Evolutionary conservation across 2,888 invertebrate genomes (phyloP), one percentile per base, ranked within the genome.

Genomic region (Neuroscelio doddi): DNA sequence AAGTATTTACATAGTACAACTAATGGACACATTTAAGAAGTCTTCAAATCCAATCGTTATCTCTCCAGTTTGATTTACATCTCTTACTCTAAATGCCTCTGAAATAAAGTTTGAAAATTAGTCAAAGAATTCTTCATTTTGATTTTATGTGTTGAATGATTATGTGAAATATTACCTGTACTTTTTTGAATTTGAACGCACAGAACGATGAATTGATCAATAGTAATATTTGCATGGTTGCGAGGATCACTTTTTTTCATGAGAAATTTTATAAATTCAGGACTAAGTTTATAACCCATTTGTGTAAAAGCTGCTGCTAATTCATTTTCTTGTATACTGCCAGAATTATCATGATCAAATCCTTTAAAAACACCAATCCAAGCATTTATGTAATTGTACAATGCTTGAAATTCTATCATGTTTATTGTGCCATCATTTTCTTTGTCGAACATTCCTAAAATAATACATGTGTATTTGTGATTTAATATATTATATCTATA

Each of bases 31-130:
- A 64, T 89, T 89, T 41, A 98, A 86, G 78, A 97, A 97, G 79
- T 97, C 97, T 87, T 97, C 97, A 80, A 97, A 97, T 17, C 87
- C 90, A 78, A 97, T 91, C 1, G 91, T 91, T 49, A 97, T 95
- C 4, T 89, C 87, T 27, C 97, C 97, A 75, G 90, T 91, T 85
- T 92, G 90, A 71, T 93, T 91, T 0, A 89, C 87, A 81, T 97
- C 97, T 49, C 93, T 90, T 52, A 87, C 86, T 76, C 92, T 87
- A 82, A 97, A 97, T 15, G 94, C 93, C 80, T 97, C 96, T 26
- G 92, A 30, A 75, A 79, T 47, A 30, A 10, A 30, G 8, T 21
- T 4, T 10, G 10, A 5, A 30, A 5, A 30, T 30, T 9, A 10
- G 3, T 30, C 9, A 3, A 3, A 10, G 9, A 5, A 30, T 30